These are phyloP conservation scores for Zaprionus ornatus DNA, from an alignment of 1,140 invertebrate species.

Conservation along the genomic window DNA sequence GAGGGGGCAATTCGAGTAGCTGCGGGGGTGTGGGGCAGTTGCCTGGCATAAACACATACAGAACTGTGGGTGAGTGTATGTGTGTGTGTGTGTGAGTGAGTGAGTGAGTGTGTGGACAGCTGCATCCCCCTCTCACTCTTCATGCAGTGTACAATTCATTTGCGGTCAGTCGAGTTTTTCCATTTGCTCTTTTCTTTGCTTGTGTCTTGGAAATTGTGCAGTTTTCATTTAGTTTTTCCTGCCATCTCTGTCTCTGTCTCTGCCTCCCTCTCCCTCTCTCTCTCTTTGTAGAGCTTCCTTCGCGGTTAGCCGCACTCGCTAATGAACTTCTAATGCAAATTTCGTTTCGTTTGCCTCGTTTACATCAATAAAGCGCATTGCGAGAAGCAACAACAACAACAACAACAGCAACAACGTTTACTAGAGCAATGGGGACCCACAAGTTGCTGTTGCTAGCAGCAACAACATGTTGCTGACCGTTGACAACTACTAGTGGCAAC, in stretches of 20 bases:
- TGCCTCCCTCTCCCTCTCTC: neutral
- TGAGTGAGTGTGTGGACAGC: neutral
- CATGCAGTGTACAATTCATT: constrained; percentile 56
- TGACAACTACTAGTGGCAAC: constrained; percentile 21
- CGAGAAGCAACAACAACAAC: neutral
- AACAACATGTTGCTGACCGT: constrained; percentile 48
- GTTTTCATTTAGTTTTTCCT: constrained; percentile 41
- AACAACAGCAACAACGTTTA: constrained; percentile 41
- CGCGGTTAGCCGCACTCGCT: constrained; percentile 60
- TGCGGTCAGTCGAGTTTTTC: constrained; percentile 45
- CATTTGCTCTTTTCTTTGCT: neutral
- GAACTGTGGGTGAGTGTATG: neutral
- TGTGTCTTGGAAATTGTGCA: constrained; percentile 46
- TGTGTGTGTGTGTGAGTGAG: neutral
- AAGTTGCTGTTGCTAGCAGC: constrained; percentile 51
- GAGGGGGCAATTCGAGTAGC: neutral
- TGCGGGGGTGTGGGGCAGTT: neutral
- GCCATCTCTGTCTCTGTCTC: neutral
- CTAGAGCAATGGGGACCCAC: constrained; percentile 53
- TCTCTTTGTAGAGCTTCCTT: constrained; percentile 35
- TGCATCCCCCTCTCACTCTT: neutral
- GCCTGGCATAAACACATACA: neutral
- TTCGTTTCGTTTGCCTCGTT: constrained; percentile 23
- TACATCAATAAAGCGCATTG: constrained; percentile 47
- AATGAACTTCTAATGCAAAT: constrained; percentile 82